phyloP scores from a whole-genome alignment of 2,113 vertebrate species.

The Tamias sibiricus region DNA sequence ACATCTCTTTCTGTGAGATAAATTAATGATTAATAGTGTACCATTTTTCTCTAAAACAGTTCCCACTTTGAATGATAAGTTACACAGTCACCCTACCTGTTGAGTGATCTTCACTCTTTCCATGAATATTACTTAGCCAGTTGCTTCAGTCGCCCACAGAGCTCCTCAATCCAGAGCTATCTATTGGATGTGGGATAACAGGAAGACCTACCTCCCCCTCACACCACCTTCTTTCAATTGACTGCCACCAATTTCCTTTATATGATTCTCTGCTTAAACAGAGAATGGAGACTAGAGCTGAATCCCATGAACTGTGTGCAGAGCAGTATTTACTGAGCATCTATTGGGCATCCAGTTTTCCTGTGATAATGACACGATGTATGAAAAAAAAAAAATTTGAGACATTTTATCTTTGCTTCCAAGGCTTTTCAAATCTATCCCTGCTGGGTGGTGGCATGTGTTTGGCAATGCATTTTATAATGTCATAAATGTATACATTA shows the following conservation, averaged over 20 bases:
- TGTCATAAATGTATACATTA: not conserved
- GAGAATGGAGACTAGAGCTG: not conserved
- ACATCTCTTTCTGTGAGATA: not conserved
- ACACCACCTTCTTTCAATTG: not conserved
- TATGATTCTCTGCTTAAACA: not conserved
- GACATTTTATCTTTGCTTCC: not conserved
- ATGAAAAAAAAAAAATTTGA: not conserved
- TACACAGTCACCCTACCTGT: not conserved
- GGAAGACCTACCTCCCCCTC: not conserved
- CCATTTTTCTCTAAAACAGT: not conserved
- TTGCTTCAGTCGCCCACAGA: not conserved
- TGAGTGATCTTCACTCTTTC: not conserved
- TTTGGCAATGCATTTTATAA: not conserved
- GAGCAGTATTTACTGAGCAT: not conserved
- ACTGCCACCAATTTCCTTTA: not conserved
- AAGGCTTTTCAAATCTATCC: not conserved
- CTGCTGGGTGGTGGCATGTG: not conserved
- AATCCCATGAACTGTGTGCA: not conserved
- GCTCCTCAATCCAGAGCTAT: not conserved
- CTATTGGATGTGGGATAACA: fast-evolving
- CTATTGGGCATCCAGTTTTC: not conserved
- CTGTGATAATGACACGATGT: fast-evolving
- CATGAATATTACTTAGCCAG: fast-evolving
- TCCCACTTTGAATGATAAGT: not conserved
- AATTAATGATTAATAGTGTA: not conserved